Base-by-base conservation (phyloP, 2,888 invertebrate genomes). In the Helicoverpa assulta region DNA sequence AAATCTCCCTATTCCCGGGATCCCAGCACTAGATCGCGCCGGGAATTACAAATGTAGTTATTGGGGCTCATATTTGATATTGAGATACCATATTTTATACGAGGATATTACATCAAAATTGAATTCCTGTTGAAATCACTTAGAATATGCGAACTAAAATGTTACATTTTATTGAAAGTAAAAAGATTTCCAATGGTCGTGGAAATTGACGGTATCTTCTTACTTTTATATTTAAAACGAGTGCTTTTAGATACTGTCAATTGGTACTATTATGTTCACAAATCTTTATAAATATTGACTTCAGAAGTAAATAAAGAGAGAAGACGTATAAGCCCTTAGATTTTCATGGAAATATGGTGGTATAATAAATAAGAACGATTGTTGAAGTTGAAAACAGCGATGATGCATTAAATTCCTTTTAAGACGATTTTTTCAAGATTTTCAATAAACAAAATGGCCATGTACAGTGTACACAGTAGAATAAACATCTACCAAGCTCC, bases 11-110 rank as follows among this genome's bases (percentile, higher is more conserved):
- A 71, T 71, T 67, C 84, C 73, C 65, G 76, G 61, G 67, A 67
- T 73, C 80, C 70, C 71, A 67, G 68, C 74, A 70, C 70, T 70
- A 68, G 66, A 56, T 73, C 78, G 81, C 80, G 69, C 66, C 65
- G 81, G 79, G 86, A 86, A 87, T 87, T 85, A 85, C 86, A 84
- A 82, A 87, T 86, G 81, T 85, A 85, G 81, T 83, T 87, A 87
- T 85, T 85, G 82, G 70, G 67, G 67, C 77, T 78, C 81, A 78
- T 70, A 84, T 83, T 80, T 53, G 76, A 84, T 80, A 82, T 80
- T 80, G 85, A 84, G 78, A 80, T 84, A 74, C 70, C 84, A 81
- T 81, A 84, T 81, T 78, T 79, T 79, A 80, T 77, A 72, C 66
- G 73, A 66, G 59, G 62, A 76, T 86, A 80, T 80, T 82, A 83